Base-by-base conservation (phyloP, 2,797 vertebrate genomes). In the Pipistrellus pygmaeus region DNA sequence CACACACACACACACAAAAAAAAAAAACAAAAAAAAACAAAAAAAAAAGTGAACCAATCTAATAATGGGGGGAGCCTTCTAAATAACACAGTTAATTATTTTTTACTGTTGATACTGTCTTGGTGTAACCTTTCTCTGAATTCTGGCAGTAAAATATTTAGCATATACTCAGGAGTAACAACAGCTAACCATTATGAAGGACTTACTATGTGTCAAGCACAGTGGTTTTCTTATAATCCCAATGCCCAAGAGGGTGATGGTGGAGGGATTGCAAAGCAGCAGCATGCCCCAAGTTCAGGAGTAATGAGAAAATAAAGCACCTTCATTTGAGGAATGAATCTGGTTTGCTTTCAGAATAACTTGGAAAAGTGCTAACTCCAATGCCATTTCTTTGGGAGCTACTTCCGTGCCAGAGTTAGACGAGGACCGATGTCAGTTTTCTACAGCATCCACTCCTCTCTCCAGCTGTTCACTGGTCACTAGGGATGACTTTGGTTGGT, bases 81-180 rank as follows among this genome's bases (percentile, higher is more conserved):
- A 46, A 87, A 81, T 82, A 64, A 48, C 15, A 83, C 8, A 75
- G 27, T 25, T 62, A 62, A 64, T 38, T 32, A 57, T 53, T 82
- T 86, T 82, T 95, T 41, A 21, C 18, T 86, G 18, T 62, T 72
- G 6, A 21, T 27, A 69, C 10, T 77, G 55, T 20, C 18, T 25
- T 77, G 21, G 13, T 57, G 10, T 30, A 80, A 68, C 32, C 10
- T 68, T 10, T 69, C 14, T 71, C 13, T 80, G 55, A 78, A 53
- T 88, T 91, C 14, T 68, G 55, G 10, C 35, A 91, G 55, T 30
- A 89, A 82, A 92, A 69, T n/a, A 23, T 72, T 88, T 72, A 86
- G 9, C 46, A 20, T n/a, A 44, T 25, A 51, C 20, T 21, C 13
- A 83, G 75, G n/a, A 72, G 64, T 32, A 71, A 20, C 15, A n/a